A percentile compares a stretch with the other conserved stretches of the same genome.
Evolutionary conservation across 2,797 vertebrate species (phyloP).

Genomic region (Sebastes variabilis): DNA sequence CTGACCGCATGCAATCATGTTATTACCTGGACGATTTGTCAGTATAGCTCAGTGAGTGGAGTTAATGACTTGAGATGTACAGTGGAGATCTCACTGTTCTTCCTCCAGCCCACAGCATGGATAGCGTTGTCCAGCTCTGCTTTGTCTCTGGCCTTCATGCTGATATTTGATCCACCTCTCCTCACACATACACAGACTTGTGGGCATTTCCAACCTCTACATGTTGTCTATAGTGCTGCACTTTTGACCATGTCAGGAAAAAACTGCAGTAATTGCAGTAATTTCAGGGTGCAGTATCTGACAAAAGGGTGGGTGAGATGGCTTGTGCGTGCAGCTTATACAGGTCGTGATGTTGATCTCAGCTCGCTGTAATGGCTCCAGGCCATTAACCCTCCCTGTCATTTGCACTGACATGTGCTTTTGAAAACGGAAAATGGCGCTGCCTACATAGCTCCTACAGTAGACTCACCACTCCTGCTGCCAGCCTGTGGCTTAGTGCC

Average conservation of each 20-base stretch:
- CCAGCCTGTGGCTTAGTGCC: slow-evolving; percentile 48
- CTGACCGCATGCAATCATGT: slow-evolving; percentile 44
- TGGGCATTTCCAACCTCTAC: not conserved
- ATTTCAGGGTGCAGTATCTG: slow-evolving; percentile 51
- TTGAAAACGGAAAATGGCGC: slow-evolving; percentile 63
- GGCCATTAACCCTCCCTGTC: slow-evolving; percentile 66
- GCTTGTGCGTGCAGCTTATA: slow-evolving; percentile 22
- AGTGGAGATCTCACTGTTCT: not conserved
- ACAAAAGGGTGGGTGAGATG: slow-evolving; percentile 47
- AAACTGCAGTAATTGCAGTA: slow-evolving; percentile 27
- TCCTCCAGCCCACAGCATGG: not conserved
- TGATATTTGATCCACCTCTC: not conserved
- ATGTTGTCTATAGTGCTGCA: not conserved
- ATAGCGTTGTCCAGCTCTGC: not conserved
- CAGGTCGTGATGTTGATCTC: slow-evolving; percentile 64
- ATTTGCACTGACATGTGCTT: slow-evolving; percentile 61
- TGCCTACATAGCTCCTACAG: slow-evolving; percentile 60
- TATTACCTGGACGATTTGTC: slow-evolving; percentile 57
- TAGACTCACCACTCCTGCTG: slow-evolving; percentile 53
- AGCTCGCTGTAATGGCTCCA: slow-evolving; percentile 62
- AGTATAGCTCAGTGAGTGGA: slow-evolving; percentile 25
- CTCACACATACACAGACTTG: not conserved
- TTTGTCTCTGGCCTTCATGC: slow-evolving; percentile 6
- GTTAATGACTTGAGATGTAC: slow-evolving; percentile 53
- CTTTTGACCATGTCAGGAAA: slow-evolving; percentile 12